Conservation (phyloP, 2,113 vertebrate genomes). For the Calidris pugnax region DNA sequence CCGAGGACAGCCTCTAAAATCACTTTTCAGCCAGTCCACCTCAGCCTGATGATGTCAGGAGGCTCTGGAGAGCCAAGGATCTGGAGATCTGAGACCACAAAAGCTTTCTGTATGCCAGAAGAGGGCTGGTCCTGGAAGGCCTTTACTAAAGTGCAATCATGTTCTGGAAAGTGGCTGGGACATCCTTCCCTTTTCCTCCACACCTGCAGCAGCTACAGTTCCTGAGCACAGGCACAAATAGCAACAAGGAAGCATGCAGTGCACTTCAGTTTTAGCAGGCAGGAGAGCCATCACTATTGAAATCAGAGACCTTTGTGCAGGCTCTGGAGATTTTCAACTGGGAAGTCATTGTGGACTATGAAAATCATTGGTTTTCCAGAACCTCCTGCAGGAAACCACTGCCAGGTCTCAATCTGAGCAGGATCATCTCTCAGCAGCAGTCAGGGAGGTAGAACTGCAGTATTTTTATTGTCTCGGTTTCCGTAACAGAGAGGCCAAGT, state of each 20-base stretch:
- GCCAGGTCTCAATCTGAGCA: neutral
- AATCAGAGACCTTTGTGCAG: neutral
- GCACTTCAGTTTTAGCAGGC: neutral
- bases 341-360: neutral
- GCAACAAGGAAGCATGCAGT: neutral
- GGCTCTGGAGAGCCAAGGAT: neutral
- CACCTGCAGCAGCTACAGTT: neutral
- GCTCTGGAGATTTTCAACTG: neutral
- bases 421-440: neutral
- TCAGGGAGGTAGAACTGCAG: neutral
- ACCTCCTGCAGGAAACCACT: neutral
- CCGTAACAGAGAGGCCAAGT: neutral
- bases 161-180: neutral
- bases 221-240: neutral
- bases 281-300: neutral
- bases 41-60: neutral
- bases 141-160: neutral
- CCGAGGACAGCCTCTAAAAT: neutral
- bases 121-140: neutral
- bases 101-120: neutral
- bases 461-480: neutral
- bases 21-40: neutral
- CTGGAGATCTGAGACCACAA: neutral
- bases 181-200: neutral
- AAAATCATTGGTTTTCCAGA: neutral